Base-by-base conservation (phyloP, 2,113 vertebrate species). In the Lynx canadensis region DNA sequence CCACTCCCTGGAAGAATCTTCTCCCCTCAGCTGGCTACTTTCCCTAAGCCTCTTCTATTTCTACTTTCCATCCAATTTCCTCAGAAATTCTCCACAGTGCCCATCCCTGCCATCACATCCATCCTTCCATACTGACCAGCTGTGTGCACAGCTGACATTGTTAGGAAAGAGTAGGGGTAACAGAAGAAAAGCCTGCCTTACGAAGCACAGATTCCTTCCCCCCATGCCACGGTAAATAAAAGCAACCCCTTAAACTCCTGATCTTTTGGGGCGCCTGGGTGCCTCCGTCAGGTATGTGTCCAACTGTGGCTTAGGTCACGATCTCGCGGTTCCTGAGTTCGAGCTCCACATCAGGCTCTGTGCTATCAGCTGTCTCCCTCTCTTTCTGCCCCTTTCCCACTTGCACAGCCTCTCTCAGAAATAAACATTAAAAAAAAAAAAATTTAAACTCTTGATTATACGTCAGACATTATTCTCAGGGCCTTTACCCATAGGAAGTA, bases 61-160 rank as follows among this genome's bases (percentile, higher is more conserved):
- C 65, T 9, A 8, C 66, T 55, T 57, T 19, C 52, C 25, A 68
- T 25, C 3, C 7, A 4, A 18, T 33, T 19, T 23, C n/a, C 73
- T 29, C 87, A 13, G n/a, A 38, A 83, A 18, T 14, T 19, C 21
- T n/a, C 83, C 48, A 19, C 18, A 6, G 27, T 0, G 16, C 68
- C 66, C 3, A 4, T 33, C 38, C 27, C 38, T 36, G n/a, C n/a
- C 7, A 50, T 1, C 5, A 2, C 4, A 0, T 36, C 29, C 74
- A 10, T 14, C 48, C 60, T 11, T 18, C 25, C 9, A 8, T 16
- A 4, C 29, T 2, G 12, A 14, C 41, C 69, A 31, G 57, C n/a
- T 55, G 29, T 7, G 60, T 55, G n/a, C 63, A 7, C 0, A 5
- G 5, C 65, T 65, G 92, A 76, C 60, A 36, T 60, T 29, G 89